Evolutionary conservation across 2,888 invertebrate species (phyloP).

Genomic region (Cephus nigrinus): DNA sequence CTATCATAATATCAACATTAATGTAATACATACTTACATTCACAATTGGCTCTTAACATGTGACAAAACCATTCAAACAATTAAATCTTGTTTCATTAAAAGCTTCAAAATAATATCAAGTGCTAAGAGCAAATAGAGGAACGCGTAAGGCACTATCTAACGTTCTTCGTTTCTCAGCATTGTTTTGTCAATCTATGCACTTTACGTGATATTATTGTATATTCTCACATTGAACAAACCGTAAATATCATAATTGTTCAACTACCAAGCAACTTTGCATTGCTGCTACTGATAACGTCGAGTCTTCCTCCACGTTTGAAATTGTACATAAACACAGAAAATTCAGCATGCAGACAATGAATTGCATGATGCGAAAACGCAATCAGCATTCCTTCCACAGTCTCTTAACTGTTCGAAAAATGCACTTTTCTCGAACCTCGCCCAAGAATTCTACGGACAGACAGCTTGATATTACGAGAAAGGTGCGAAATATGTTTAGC

Average conservation of each 20-base stretch:
- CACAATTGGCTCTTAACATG: not conserved
- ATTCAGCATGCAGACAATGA: not conserved
- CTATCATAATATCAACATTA: not conserved
- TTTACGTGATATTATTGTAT: not conserved
- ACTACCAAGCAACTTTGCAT: not conserved
- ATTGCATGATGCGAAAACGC: too few relatives aligned
- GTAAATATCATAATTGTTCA: not conserved
- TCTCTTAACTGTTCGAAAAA: not conserved
- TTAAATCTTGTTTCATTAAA: not conserved
- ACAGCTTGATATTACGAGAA: constrained; percentile 16
- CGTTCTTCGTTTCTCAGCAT: not conserved
- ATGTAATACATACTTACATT: not conserved
- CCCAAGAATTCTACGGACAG: not conserved
- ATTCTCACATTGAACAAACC: not conserved
- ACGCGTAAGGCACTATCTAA: not conserved
- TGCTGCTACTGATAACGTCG: not conserved
- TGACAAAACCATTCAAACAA: not conserved
- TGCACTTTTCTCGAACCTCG: not conserved
- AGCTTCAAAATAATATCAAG: not conserved
- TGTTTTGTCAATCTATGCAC: not conserved
- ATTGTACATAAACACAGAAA: not conserved
- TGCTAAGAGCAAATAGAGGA: not conserved
- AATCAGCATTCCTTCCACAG: not conserved
- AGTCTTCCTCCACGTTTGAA: not conserved
- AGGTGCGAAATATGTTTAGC: constrained; percentile 47